Evolutionary conservation across 2,888 invertebrate genomes (phyloP), one percentile per base, ranked within the genome.

Genomic region (Callyntrura guangdongensis): DNA sequence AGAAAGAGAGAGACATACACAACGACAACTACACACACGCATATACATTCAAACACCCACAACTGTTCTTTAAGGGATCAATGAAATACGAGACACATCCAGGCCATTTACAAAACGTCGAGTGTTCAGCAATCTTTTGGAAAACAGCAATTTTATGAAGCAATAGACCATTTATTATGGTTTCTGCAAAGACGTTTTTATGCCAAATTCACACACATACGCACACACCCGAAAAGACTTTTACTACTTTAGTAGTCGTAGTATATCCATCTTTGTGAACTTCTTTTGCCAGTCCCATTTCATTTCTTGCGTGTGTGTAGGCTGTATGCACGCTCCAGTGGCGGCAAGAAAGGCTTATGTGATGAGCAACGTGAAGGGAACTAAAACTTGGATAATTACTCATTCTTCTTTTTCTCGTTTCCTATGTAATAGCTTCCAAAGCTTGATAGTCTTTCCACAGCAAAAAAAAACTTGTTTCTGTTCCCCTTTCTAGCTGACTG

Each of bases 161-260:
- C 81, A 88, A 82, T 88, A 79, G 49, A 72, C 88, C 82, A 82
- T 88, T 88, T 82, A 72, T 88, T 88, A 88, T 88, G 88, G 88
- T 61, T 82, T 82, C 82, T 22, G 45, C 64, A 72, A 82, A 59
- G 86, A 79, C 64, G 79, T 20, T 79, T 86, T 86, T 53, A 86
- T 79, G 25, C 22, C 47, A 61, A 64, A 83, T 69, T 45, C 69
- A 45, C 69, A 69, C 49, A 77, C 53, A 74, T 22, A 36, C 47
- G 53, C 69, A 69, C 49, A 77, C 53, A 74, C 47, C 36, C 47
- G 27, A 77, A n/a, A 77, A 59, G 74, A 74, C 86, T 86, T 74
- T 83, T 74, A 74, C 22, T 74, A 8, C 45, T 45, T n/a, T n/a
- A 20, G 11, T 67, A 45, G 64, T 22, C 25, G 25, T 25, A 11